Conservation (phyloP, 2,113 vertebrate genomes). For the Callipepla squamata region DNA sequence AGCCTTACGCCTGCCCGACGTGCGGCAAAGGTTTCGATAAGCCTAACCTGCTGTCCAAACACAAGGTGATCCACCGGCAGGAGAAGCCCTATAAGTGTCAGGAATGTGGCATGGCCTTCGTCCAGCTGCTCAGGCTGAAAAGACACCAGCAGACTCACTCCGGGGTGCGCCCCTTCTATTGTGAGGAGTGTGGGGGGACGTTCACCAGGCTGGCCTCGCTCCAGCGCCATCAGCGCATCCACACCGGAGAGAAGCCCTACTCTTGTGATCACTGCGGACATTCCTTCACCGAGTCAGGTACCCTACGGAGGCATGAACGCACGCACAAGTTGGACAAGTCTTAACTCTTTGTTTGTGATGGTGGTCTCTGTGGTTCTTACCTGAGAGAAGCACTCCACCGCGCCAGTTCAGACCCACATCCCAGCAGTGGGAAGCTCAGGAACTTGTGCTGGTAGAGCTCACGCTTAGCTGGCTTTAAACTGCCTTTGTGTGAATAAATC, state of each 20-base stretch:
- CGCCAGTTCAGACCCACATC: not conserved
- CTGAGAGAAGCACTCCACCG: not conserved
- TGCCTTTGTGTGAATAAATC: not conserved
- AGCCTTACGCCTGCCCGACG: not conserved
- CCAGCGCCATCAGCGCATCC: conserved; percentile 47
- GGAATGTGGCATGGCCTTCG: conserved; percentile 51
- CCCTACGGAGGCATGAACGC: conserved; percentile 36
- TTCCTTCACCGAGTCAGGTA: conserved; percentile 37
- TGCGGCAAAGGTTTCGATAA: conserved; percentile 46
- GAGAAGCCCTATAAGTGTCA: conserved; percentile 67
- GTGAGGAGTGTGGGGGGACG: conserved; percentile 7
- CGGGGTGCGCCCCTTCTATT: conserved; percentile 25
- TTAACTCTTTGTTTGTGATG: not conserved
- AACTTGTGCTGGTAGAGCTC: not conserved
- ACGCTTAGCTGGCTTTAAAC: not conserved
- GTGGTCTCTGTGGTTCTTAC: not conserved
- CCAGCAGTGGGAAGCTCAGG: not conserved
- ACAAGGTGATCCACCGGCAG: conserved; percentile 56
- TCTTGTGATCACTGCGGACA: conserved; percentile 22
- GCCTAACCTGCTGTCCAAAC: conserved; percentile 66
- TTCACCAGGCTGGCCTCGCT: conserved; percentile 35
- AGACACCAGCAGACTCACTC: conserved; percentile 60
- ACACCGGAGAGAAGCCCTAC: conserved; percentile 57
- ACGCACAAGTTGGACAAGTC: conserved; percentile 18
- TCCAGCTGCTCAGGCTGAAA: conserved; percentile 63